These are phyloP conservation scores for Girardia tigrina DNA, from an alignment of 2,888 invertebrate genomes.

Conservation along the genomic window DNA sequence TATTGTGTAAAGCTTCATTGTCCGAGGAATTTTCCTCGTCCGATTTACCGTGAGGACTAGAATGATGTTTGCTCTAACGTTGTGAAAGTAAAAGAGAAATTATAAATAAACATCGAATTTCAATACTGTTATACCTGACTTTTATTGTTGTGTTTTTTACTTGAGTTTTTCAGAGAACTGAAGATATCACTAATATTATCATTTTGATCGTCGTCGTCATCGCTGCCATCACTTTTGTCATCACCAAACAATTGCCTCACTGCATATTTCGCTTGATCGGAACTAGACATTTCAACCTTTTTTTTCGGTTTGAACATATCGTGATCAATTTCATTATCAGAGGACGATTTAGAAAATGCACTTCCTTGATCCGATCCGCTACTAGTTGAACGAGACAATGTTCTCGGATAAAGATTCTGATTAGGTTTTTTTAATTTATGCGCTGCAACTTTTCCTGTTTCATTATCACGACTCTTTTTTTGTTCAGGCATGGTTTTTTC, in stretches of 20 bases:
- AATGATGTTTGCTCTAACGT: not conserved
- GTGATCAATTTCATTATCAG: not conserved
- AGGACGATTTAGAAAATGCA: not conserved
- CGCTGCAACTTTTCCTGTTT: not conserved
- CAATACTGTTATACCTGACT: not conserved
- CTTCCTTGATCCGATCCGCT: not conserved
- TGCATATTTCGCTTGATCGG: not conserved
- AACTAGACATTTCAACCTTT: not conserved
- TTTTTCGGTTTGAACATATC: conserved; percentile 4
- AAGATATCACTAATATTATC: not conserved
- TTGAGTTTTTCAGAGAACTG: not conserved
- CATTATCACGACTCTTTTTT: not conserved
- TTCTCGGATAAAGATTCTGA: not conserved
- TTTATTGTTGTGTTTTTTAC: not conserved
- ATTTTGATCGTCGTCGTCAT: not conserved
- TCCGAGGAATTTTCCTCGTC: not conserved
- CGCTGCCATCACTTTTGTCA: conserved; percentile 14
- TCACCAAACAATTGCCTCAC: conserved; percentile 1
- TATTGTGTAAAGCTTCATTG: not conserved
- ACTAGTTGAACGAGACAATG: not conserved
- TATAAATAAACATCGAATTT: not conserved
- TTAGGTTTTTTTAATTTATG: conserved; percentile 2
- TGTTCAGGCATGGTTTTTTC: conserved; percentile 12
- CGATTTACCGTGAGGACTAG: not conserved
- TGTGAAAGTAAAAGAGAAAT: not conserved